Evolutionary conservation across 2,888 invertebrate species (phyloP).

Genomic region (Teinopalpus imperialis): DNA sequence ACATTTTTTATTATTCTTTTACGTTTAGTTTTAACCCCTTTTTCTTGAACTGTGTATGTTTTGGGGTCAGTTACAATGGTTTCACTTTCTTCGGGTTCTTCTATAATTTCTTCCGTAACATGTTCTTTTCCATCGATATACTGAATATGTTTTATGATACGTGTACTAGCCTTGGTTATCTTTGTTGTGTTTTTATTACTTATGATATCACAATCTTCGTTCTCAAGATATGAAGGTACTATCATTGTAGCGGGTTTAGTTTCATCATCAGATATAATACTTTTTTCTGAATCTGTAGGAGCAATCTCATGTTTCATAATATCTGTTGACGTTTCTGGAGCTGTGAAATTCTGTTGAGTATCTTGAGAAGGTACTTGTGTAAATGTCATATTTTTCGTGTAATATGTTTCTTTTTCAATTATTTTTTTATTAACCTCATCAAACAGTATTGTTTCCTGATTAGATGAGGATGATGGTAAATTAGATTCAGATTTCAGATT

Average conservation of each 20-base stretch:
- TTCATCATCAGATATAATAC: no score
- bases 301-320: no score
- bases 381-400: no score
- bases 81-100: conserved; percentile 91
- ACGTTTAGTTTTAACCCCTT: conserved; percentile 56
- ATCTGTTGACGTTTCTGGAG: neutral
- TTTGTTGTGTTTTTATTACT: conserved; percentile 39
- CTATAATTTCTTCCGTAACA: conserved; percentile 90
- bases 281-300: no score
- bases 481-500: no score
- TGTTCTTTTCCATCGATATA: conserved; percentile 92
- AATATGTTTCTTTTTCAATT: no score
- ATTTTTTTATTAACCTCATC: no score
- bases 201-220: neutral
- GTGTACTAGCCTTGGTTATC: conserved; percentile 79
- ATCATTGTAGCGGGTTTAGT: no score
- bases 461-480: no score
- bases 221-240: neutral
- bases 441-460: no score
- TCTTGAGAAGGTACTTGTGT: no score
- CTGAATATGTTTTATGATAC: conserved; percentile 88
- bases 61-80: conserved; percentile 49
- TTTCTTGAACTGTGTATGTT: conserved; percentile 36
- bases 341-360: neutral
- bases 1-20: conserved; percentile 86